Base-by-base conservation (phyloP, 2,888 invertebrate genomes). In the Keiferia lycopersicella region DNA sequence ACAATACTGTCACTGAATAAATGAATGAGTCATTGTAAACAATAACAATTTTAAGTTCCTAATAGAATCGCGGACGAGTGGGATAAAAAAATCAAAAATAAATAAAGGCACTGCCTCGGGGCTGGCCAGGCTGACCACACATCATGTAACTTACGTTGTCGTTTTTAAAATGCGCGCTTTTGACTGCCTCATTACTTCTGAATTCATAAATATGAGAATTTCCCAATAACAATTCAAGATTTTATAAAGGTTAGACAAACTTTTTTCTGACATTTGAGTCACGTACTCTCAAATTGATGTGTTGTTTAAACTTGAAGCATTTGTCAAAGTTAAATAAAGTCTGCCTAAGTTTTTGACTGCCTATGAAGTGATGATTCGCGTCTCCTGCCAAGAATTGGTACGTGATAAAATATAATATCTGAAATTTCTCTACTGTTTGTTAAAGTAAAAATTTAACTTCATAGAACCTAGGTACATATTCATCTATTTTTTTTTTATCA, bases 231-330 rank as follows among this genome's bases (percentile, higher is more conserved):
- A n/a, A 16, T 45, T 45, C 45, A 45, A 16, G 16, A n/a, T 16
- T 4, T 45, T 45, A 3, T n/a, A 2, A 45, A 45, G 16, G n/a
- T 45, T 16, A 16, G 45, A 45, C 16, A 16, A n/a, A 45, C 45
- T 45, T 16, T 16, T n/a, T 45, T 45, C n/a, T 16, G 45, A 45
- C 45, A 20, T 22, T 53, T 53, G 51, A 53, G 51, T 53, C 51
- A 53, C 51, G 51, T 53, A 53, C 12, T 53, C 51, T 53, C 22
- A 22, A 26, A 53, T 22, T 53, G 11, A 22, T 53, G 51, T 53
- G 51, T 53, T 53, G 22, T 53, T 53, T 53, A 26, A 22, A 53
- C 22, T 53, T 53, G 22, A 12, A 53, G 51, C 14, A 22, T 22
- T 53, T 53, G 14, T 26, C 26, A 53, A 53, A 53, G 51, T 53